phyloP scores from a whole-genome alignment of 1,140 invertebrate genomes.

The Drosophila gunungcola region DNA sequence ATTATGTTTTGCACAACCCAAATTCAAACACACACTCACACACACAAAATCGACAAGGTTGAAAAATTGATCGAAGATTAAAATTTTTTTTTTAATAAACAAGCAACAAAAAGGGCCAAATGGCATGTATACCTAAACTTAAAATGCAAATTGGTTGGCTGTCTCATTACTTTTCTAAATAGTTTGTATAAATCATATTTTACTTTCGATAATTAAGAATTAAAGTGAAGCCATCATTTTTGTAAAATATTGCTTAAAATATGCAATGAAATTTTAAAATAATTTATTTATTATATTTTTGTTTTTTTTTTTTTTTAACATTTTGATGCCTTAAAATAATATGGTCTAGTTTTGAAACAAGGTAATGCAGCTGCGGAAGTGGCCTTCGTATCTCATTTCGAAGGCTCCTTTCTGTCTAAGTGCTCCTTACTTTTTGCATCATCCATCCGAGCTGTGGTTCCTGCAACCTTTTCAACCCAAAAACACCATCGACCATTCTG shows the following conservation, averaged over 20 bases:
- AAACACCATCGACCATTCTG: conserved; percentile 34
- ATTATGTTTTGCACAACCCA: conserved; percentile 4
- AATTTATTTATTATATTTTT: too few species aligned
- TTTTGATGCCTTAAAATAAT: too few species aligned
- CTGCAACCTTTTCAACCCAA: conserved; percentile 18
- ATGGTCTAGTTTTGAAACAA: too few species aligned
- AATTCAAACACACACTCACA: conserved; percentile 1
- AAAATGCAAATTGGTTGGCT: too few species aligned
- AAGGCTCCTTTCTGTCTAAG: conserved; percentile 12
- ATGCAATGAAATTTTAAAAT: too few species aligned
- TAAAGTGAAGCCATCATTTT: too few species aligned
- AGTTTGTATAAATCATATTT: too few species aligned
- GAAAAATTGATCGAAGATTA: conserved; percentile 8
- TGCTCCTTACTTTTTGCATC: conserved; percentile 31
- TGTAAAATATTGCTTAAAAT: too few species aligned
- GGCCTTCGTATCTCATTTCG: background rate
- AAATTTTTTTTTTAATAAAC: background rate
- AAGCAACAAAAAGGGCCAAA: background rate
- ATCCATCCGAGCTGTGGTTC: conserved; percentile 24
- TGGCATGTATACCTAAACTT: background rate
- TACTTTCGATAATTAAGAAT: too few species aligned
- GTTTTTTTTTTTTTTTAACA: too few species aligned
- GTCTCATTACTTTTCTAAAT: too few species aligned
- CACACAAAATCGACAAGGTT: background rate
- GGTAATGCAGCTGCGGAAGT: background rate